These are phyloP conservation scores for Sebastes cheni DNA, from an alignment of 2,797 vertebrate species.

Conservation along the genomic window DNA sequence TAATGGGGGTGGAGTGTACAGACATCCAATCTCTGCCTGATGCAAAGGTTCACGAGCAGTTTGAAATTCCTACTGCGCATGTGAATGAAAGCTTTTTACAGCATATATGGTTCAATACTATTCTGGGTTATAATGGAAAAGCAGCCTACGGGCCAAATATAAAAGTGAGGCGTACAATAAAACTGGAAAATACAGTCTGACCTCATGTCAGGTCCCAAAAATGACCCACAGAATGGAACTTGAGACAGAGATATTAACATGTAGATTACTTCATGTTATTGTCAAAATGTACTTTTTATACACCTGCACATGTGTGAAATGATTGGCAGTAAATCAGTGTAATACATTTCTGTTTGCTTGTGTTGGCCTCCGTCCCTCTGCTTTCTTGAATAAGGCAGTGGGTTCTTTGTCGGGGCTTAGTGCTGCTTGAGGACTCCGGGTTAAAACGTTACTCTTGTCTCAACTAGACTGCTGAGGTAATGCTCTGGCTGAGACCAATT, in stretches of 20 bases:
- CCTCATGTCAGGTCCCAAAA: constrained; percentile 65
- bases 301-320: constrained; percentile 80
- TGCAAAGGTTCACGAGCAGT: constrained; percentile 32
- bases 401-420: constrained; percentile 69
- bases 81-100: constrained; percentile 43
- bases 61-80: constrained; percentile 36
- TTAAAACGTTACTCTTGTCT: constrained; percentile 78
- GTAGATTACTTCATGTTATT: constrained; percentile 76
- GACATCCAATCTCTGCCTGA: constrained; percentile 4
- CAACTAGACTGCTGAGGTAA: constrained; percentile 76
- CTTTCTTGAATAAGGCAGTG: constrained; percentile 76
- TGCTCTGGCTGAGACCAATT: constrained; percentile 67
- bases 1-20: not conserved
- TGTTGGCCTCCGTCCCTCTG: constrained; percentile 72
- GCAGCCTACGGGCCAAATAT: constrained; percentile 65
- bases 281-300: constrained; percentile 70
- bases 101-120: constrained; percentile 58
- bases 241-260: constrained; percentile 61
- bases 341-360: constrained; percentile 79
- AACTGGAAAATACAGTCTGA: constrained; percentile 75
- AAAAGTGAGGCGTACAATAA: constrained; percentile 56
- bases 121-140: constrained; percentile 66
- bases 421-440: constrained; percentile 61
- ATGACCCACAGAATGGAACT: constrained; percentile 62
- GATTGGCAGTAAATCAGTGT: constrained; percentile 79